phyloP scores from a whole-genome alignment of 2,797 vertebrate genomes.

The Bradypus variegatus region DNA sequence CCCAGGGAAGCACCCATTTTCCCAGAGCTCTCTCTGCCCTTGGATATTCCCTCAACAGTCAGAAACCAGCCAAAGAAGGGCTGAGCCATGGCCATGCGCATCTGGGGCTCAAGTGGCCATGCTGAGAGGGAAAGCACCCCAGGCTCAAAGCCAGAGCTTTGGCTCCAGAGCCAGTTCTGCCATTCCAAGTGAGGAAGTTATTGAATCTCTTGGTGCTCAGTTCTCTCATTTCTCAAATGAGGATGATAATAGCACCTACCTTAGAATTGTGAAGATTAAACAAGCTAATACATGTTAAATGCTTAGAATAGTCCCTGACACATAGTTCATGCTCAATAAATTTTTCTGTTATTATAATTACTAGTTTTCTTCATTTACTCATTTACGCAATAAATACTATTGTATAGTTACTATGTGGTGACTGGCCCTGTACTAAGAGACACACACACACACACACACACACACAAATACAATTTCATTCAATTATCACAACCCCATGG shows the following conservation, averaged over 20 bases:
- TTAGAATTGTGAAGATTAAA: not conserved
- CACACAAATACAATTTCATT: not conserved
- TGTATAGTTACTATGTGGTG: not conserved
- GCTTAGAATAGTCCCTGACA: not conserved
- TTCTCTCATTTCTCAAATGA: not conserved
- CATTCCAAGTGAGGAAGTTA: not conserved
- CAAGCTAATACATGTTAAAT: not conserved
- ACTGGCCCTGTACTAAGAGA: not conserved
- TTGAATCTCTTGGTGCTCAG: not conserved
- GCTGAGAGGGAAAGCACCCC: not conserved
- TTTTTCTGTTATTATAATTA: not conserved
- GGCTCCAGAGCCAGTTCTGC: not conserved
- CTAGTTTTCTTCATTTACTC: not conserved
- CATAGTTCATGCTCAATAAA: not conserved
- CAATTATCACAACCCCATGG: not conserved
- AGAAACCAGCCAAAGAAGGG: not conserved
- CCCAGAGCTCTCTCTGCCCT: not conserved
- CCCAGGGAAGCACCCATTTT: not conserved
- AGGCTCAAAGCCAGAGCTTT: not conserved
- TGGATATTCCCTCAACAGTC: not conserved
- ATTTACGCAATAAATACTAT: not conserved
- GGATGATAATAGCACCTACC: not conserved
- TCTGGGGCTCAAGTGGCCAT: not conserved
- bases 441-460: too few species aligned
- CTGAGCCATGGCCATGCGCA: not conserved